phyloP scores from a whole-genome alignment of 2,888 invertebrate genomes.

The Deroplatys truncata region DNA sequence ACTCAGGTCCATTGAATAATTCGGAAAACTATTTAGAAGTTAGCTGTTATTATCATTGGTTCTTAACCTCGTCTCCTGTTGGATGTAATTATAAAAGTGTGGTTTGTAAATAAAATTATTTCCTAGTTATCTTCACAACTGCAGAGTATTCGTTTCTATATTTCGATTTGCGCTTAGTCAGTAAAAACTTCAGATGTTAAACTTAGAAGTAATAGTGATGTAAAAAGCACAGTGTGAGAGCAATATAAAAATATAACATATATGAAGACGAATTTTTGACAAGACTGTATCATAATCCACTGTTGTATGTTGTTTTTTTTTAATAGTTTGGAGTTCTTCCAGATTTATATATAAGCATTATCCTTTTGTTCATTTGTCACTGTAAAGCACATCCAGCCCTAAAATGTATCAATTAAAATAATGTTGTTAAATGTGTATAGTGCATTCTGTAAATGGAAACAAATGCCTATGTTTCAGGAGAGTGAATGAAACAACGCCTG shows the following conservation, averaged over 20 bases:
- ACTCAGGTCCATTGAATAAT: no score
- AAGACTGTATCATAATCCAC: neutral
- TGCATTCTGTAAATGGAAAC: neutral
- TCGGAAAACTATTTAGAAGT: no score
- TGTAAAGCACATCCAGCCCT: neutral
- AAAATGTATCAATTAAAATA: neutral
- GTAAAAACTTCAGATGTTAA: neutral
- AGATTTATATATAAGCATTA: neutral
- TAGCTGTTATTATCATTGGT: no score
- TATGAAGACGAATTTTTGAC: neutral
- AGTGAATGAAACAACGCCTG: no score
- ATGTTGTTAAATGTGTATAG: neutral
- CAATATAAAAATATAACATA: neutral
- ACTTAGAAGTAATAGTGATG: neutral
- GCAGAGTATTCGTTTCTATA: neutral
- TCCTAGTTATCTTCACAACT: neutral
- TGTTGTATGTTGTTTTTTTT: neutral
- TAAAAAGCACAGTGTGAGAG: neutral
- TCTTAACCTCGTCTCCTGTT: no score
- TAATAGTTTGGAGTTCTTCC: neutral
- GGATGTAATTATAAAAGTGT: neutral
- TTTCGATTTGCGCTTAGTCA: neutral
- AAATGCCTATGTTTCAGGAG: no score
- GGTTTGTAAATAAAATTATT: neutral
- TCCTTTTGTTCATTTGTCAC: neutral